Evolutionary conservation across 2,888 invertebrate genomes (phyloP).

Genomic region (Lamellibrachia columna): DNA sequence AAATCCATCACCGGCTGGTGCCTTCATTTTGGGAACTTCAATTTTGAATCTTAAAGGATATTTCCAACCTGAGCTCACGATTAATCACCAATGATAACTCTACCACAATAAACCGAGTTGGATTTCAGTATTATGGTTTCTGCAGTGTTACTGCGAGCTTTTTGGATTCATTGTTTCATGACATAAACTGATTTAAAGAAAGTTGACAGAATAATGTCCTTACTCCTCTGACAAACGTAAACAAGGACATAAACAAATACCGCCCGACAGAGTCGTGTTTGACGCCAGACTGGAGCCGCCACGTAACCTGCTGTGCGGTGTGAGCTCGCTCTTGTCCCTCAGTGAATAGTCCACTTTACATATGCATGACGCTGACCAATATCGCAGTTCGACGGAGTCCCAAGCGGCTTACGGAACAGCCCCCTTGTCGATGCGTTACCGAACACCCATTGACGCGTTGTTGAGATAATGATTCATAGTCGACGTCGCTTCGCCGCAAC

Average conservation of each 20-base stretch:
- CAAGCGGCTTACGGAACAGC: neutral
- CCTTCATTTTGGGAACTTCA: neutral
- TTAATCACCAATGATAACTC: neutral
- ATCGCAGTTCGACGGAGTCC: neutral
- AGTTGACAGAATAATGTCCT: neutral
- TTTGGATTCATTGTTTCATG: neutral
- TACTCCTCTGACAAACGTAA: neutral
- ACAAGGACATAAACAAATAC: neutral
- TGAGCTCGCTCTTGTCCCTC: neutral
- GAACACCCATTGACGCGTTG: slow-evolving; percentile 4
- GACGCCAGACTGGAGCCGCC: neutral
- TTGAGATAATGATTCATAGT: slow-evolving; percentile 16
- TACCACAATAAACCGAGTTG: no score
- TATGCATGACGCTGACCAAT: neutral
- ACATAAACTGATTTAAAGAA: neutral
- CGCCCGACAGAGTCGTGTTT: neutral
- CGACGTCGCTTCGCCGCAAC: neutral
- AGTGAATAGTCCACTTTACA: neutral
- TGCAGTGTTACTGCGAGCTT: neutral
- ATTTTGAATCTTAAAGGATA: neutral
- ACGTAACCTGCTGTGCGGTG: no score
- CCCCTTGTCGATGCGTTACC: neutral
- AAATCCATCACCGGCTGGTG: neutral
- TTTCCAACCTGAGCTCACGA: neutral
- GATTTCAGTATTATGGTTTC: no score